Evolutionary conservation across 1,140 invertebrate genomes (phyloP).

Genomic region (Drosophila pseudoananassae): DNA sequence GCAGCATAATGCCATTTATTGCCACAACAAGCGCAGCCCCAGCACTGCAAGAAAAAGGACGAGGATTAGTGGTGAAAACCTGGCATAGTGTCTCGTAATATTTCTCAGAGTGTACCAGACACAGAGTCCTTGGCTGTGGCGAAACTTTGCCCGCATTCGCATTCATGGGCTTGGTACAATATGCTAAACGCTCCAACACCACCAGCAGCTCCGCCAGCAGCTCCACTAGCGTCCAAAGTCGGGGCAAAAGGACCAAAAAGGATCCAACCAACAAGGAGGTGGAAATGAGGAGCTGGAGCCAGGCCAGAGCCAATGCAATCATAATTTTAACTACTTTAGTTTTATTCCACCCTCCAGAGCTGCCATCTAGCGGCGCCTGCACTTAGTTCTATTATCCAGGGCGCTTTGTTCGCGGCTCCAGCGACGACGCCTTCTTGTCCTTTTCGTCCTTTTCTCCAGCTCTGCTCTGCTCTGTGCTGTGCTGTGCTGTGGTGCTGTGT

Average conservation of each 20-base stretch:
- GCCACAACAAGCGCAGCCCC: slow-evolving; percentile 59
- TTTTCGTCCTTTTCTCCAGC: slow-evolving; percentile 14
- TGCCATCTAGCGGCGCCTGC: slow-evolving; percentile 31
- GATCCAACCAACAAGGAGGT: slow-evolving; percentile 3
- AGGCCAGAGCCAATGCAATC: slow-evolving; percentile 66
- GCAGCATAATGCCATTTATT: slow-evolving; percentile 80
- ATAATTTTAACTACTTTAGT: slow-evolving; percentile 81
- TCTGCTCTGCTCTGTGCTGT: too few species aligned
- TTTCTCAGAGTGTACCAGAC: slow-evolving; percentile 1
- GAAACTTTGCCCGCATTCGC: slow-evolving; percentile 57
- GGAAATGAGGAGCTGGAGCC: not conserved
- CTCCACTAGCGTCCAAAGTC: not conserved
- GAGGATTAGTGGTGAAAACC: not conserved
- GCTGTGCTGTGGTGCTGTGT: too few species aligned
- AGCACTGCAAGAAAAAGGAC: not conserved
- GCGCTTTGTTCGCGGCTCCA: slow-evolving; percentile 53
- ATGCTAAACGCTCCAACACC: slow-evolving; percentile 59
- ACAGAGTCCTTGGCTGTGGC: slow-evolving; percentile 7
- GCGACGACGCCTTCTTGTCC: slow-evolving; percentile 5
- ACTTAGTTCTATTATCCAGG: slow-evolving; percentile 70
- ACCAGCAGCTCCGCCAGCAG: not conserved
- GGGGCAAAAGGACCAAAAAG: not conserved
- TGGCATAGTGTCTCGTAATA: too few species aligned
- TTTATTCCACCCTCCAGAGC: slow-evolving; percentile 50
- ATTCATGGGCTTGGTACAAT: slow-evolving; percentile 71